Percentiles rank a stretch among this genome's conserved stretches.
These are phyloP conservation scores for Rhodeus uyekii DNA, from an alignment of 2,797 vertebrate species.

Conservation along the genomic window DNA sequence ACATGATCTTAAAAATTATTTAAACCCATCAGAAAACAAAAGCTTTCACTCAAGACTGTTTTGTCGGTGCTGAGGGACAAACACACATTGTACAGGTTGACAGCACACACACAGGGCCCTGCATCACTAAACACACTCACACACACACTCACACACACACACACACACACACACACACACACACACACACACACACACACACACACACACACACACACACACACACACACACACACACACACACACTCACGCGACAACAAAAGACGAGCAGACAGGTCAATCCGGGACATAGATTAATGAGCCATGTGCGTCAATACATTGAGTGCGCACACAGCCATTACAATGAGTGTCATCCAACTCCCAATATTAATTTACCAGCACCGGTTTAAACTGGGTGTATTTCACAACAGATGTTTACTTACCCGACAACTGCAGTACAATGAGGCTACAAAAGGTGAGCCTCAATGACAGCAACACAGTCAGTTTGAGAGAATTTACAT, in stretches of 20 bases:
- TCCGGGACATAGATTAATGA: slow-evolving; percentile 40
- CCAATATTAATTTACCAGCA: slow-evolving; percentile 29
- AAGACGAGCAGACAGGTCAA: slow-evolving; percentile 22
- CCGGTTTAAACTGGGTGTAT: slow-evolving; percentile 14
- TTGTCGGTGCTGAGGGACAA: slow-evolving; percentile 20
- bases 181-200: too few species aligned
- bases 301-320: slow-evolving; percentile 24
- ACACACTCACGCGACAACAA: too few species aligned
- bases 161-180: too few species aligned
- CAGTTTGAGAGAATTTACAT: too few species aligned
- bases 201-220: too few species aligned
- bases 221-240: too few species aligned
- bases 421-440: slow-evolving; percentile 3
- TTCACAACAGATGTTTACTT: slow-evolving; percentile 22
- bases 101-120: slow-evolving; percentile 22
- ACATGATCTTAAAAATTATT: slow-evolving; percentile 23
- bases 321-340: slow-evolving; percentile 15
- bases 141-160: too few species aligned
- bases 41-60: slow-evolving; percentile 39
- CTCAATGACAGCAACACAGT: background rate
- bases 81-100: slow-evolving; percentile 31
- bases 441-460: background rate
- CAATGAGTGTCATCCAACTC: slow-evolving; percentile 28
- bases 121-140: slow-evolving; percentile 32
- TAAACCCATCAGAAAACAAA: slow-evolving; percentile 50